Conservation (phyloP, 1,140 invertebrate genomes). For the Drosophila bipectinata region DNA sequence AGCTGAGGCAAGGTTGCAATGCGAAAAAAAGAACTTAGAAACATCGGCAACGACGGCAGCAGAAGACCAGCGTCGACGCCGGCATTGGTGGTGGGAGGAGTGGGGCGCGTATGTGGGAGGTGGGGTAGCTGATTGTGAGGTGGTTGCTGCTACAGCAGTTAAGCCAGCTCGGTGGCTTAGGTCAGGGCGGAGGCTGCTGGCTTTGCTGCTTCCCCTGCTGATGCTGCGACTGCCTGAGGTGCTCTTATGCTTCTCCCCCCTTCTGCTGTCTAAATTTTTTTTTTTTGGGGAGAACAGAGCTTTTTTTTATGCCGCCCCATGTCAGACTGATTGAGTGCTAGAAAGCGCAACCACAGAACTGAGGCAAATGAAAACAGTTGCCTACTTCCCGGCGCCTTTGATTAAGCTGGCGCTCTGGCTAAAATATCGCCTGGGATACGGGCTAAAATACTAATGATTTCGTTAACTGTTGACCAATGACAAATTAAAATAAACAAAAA, state of each 20-base stretch:
- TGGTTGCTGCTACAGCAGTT: slow-evolving; percentile 66
- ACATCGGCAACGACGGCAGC: slow-evolving; percentile 58
- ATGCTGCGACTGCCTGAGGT: slow-evolving; percentile 48
- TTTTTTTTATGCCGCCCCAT: slow-evolving; percentile 7
- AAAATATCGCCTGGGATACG: slow-evolving; percentile 13
- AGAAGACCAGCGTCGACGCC: slow-evolving; percentile 46
- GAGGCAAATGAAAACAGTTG: slow-evolving; percentile 29
- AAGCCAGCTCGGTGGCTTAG: slow-evolving; percentile 77
- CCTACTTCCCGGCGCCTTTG: slow-evolving; percentile 28
- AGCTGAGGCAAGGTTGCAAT: slow-evolving; percentile 76
- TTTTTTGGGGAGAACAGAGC: background rate
- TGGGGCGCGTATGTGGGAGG: slow-evolving; percentile 10
- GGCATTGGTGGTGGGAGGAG: slow-evolving; percentile 30
- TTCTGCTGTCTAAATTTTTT: background rate
- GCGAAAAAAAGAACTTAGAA: slow-evolving; percentile 74
- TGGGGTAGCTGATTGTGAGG: slow-evolving; percentile 2
- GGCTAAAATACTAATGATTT: slow-evolving; percentile 16
- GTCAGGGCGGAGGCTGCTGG: slow-evolving; percentile 67
- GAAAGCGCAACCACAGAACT: slow-evolving; percentile 45
- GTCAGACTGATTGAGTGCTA: slow-evolving; percentile 46
- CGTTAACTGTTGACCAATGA: slow-evolving; percentile 32
- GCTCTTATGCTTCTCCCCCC: slow-evolving; percentile 25
- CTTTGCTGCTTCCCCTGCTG: slow-evolving; percentile 5
- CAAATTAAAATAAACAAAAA: slow-evolving; percentile 25
- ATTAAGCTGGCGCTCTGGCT: slow-evolving; percentile 3